phyloP scores from a whole-genome alignment of 2,888 invertebrate species.

The Xestobium rufovillosum region DNA sequence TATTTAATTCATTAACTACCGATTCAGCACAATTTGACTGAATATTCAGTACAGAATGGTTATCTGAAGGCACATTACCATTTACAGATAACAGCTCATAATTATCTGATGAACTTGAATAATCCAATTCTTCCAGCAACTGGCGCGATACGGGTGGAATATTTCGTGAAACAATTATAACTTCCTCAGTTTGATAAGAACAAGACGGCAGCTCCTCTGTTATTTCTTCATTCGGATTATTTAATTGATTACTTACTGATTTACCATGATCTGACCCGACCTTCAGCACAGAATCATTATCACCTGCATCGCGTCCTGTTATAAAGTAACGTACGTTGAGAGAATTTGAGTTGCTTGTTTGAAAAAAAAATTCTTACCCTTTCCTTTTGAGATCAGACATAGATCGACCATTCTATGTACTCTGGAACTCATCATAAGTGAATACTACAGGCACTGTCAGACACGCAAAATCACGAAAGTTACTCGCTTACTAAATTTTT shows the following conservation, averaged over 20 bases:
- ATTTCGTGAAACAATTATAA: neutral
- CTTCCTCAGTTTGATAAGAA: too few relatives aligned
- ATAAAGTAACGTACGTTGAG: neutral
- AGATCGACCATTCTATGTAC: neutral
- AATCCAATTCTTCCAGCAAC: constrained; percentile 1
- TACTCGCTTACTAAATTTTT: neutral
- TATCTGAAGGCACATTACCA: too few relatives aligned
- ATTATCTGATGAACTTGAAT: neutral
- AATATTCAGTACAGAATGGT: too few relatives aligned
- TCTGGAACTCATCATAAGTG: neutral
- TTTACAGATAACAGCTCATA: too few relatives aligned
- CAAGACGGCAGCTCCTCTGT: neutral
- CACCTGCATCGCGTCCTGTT: neutral
- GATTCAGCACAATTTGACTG: too few relatives aligned
- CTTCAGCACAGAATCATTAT: neutral
- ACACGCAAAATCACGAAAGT: constrained; percentile 6
- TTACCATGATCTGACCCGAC: neutral
- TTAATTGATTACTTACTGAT: too few relatives aligned
- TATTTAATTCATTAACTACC: too few relatives aligned
- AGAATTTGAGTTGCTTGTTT: neutral
- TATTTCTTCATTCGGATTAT: too few relatives aligned
- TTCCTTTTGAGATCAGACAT: neutral
- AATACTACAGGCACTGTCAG: neutral
- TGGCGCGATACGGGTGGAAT: constrained; percentile 1
- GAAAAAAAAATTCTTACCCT: constrained; percentile 1